Conservation (phyloP, 2,113 vertebrate species). For the Poeciliopsis prolifica region DNA sequence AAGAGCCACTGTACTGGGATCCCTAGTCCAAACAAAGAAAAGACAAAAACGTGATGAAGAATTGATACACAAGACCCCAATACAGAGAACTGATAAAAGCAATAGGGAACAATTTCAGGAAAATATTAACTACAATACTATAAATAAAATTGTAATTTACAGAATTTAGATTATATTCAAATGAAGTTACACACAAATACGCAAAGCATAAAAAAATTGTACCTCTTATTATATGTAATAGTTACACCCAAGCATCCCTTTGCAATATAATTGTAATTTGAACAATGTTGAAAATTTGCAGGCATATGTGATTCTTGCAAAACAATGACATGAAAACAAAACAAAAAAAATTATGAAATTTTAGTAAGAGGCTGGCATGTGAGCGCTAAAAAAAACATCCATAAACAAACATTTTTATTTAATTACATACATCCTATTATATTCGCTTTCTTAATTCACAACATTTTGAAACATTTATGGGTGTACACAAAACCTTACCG, state of each 20-base stretch:
- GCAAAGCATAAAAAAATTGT: background rate
- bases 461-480: background rate
- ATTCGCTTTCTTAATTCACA: background rate
- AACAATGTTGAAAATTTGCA: background rate
- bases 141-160: background rate
- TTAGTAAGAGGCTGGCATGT: background rate
- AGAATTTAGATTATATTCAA: too few species aligned
- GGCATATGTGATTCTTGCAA: background rate
- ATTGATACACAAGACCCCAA: background rate
- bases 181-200: background rate
- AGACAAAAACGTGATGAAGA: background rate
- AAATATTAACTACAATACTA: background rate
- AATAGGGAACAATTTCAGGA: background rate
- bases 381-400: too few species aligned
- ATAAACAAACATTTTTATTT: too few species aligned
- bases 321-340: too few species aligned
- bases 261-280: background rate
- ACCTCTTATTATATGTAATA: too few species aligned
- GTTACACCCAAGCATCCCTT: background rate
- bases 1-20: slow-evolving; percentile 95
- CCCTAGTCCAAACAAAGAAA: slow-evolving; percentile 66
- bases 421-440: background rate
- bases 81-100: background rate
- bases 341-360: too few species aligned
- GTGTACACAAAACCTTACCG: background rate